Conservation (phyloP, 2,113 vertebrate genomes). For the Lepus americanus region DNA sequence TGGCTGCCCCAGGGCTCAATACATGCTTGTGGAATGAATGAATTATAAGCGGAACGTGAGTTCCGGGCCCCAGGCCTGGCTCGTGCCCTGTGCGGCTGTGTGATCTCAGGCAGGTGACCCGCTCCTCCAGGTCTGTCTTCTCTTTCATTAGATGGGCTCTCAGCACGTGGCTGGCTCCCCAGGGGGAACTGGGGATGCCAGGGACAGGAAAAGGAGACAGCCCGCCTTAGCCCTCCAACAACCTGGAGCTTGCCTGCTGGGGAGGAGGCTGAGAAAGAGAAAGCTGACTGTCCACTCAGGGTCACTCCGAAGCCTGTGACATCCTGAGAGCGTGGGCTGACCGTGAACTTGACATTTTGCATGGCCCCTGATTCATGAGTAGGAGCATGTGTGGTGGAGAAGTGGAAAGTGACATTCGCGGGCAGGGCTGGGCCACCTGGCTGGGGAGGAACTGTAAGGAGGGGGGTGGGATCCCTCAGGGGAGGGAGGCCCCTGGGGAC, state of each 20-base stretch:
- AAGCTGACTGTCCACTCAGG: neutral
- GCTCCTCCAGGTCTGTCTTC: neutral
- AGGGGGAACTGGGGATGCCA: neutral
- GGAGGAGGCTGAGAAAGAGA: neutral
- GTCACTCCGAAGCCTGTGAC: neutral
- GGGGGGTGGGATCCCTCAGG: neutral
- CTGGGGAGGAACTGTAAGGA: conserved; percentile 72
- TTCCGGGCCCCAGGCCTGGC: neutral
- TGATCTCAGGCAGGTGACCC: neutral
- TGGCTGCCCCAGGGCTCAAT: neutral
- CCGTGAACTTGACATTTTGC: conserved; percentile 65
- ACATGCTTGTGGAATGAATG: neutral
- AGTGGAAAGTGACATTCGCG: conserved; percentile 19
- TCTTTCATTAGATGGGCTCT: neutral
- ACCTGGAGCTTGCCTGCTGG: neutral
- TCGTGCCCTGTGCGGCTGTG: too few species aligned
- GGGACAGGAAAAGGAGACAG: neutral
- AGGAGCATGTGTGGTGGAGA: conserved; percentile 8
- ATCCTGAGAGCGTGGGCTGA: neutral
- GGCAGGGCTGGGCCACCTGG: neutral
- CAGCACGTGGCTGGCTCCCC: neutral
- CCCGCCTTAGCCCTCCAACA: neutral
- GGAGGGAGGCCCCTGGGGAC: neutral
- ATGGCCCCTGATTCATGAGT: neutral
- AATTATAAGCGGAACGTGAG: neutral